Evolutionary conservation across 2,888 invertebrate genomes (phyloP), one percentile per base, ranked within the genome.

Genomic region (Digitonthophagus gazella): DNA sequence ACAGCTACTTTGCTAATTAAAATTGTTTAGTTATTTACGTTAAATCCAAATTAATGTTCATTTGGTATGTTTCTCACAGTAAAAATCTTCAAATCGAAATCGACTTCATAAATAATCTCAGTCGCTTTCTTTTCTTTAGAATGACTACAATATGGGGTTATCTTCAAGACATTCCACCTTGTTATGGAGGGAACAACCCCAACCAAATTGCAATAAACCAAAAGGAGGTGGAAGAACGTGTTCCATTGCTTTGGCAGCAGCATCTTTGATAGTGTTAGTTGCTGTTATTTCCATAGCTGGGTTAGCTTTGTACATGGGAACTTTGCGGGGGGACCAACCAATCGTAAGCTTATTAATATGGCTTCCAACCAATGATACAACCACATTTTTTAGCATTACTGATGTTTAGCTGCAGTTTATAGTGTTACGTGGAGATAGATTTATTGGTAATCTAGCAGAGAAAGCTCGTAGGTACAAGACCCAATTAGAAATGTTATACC

Each of bases 291-390:
- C 92, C 0, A 91, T 94, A 66, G 93, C 92, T 0, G 93, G 92
- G 0, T 84, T 94, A 65, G 94, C 93, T 16, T 89, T 93, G 75
- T 95, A 94, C 83, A 93, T 94, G 87, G 93, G 93, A 76, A 93
- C 90, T 4, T 84, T 90, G n/a, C 66, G 72, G 8, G 73, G 64
- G 16, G 74, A 69, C 63, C 72, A 6, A 54, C 74, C 6, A 72
- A 71, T 65, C 71, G 73, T 74, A 72, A 67, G n/a, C n/a, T n/a
- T n/a, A n/a, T n/a, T n/a, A n/a, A n/a, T n/a, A n/a, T n/a, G n/a
- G n/a, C n/a, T n/a, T n/a, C n/a, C n/a, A n/a, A n/a, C n/a, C n/a
- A n/a, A n/a, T n/a, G n/a, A n/a, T n/a, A n/a, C n/a, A n/a, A n/a
- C n/a, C n/a, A 44, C 6, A 8, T 28, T 74, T 86, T 87, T 66